Evolutionary conservation across 2,888 invertebrate species (phyloP), one percentile per base, ranked within the genome.

Genomic region (Melanargia galathea): DNA sequence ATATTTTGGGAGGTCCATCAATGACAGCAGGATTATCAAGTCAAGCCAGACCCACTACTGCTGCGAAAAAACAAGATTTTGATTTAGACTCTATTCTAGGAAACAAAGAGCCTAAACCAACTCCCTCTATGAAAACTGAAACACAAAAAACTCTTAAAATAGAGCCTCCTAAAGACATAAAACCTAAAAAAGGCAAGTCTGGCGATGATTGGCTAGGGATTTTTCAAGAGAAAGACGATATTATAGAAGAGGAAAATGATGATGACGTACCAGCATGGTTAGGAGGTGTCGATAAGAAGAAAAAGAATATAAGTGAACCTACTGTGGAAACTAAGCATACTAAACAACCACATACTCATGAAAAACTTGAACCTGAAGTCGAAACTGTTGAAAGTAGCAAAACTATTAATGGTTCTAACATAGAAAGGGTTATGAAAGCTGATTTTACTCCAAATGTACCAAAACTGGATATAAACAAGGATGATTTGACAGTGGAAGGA

Each of bases 401-500:
- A 40, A 65, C 70, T 24, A 64, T 63, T 26, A 30, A 68, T 18
- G 74, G 76, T 38, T 40, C 55, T 16, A 55, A 65, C 20, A 45
- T 38, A 40, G 68, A 65, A 45, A 60, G 64, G 22, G 66, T 63
- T 33, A 70, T 73, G 61, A 35, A 70, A 3, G 16, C 67, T 10
- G 70, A 70, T 33, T 54, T 69, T 52, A 43, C 69, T 16, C 33
- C 74, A 11, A 66, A 62, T 60, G 38, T 73, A 2, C 71, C 65
- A 56, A 61, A 77, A 4, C 52, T 81, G 26, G 81, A 82, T 10
- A 75, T 73, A 13, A 79, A 74, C 52, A 82, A 79, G 69, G 86
- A 88, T 63, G 85, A 93, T 68, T 77, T 93, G 48, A 87, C 92
- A 13, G 82, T 90, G 30, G 93, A 93, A 76, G 92, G 92, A 45